Base-by-base conservation (phyloP, 2,113 vertebrate genomes). In the Opisthocomus hoazin region DNA sequence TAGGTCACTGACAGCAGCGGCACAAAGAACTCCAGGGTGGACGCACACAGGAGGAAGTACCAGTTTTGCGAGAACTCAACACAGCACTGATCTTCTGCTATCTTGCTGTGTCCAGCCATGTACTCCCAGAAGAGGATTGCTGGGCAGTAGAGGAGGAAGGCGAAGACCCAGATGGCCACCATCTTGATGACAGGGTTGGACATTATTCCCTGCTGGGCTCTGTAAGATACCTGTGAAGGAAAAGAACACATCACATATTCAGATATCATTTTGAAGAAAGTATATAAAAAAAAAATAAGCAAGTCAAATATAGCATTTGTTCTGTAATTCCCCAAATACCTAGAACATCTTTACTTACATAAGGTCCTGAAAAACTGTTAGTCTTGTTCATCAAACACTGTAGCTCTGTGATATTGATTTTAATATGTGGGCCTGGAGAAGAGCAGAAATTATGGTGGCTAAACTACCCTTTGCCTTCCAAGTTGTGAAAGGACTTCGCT, bases 11-110 rank as follows among this genome's bases (percentile, higher is more conserved):
- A 97, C 70, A 99, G 89, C 75, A 99, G 98, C 0, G 99, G 99
- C 17, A 98, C 89, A 74, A 99, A 98, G 97, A 99, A 99, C 95
- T 99, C 99, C 34, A 99, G 98, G n/a, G 98, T 97, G 12, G 98
- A 98, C 0, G 98, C 98, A 1, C 97, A 96, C 65, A 99, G 97
- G 16, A 99, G 98, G 94, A 99, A 99, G 92, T 98, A 98, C 98
- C 98, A 99, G 74, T 98, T 98, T 93, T 98, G 14, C 0, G 98
- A 98, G 94, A 99, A 99, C 93, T 99, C 98, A 0, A 98, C 97
- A 0, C 98, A 95, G 97, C 98, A 99, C 18, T 98, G 70, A 64
- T 48, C 74, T 0, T 5, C 90, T 0, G 20, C 12, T 11, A 85
- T 34, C 4, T 82, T 27, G 4, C 86, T 56, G 15, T 53, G 32